phyloP scores from a whole-genome alignment of 2,113 vertebrate genomes.

The Petroica traversi region DNA sequence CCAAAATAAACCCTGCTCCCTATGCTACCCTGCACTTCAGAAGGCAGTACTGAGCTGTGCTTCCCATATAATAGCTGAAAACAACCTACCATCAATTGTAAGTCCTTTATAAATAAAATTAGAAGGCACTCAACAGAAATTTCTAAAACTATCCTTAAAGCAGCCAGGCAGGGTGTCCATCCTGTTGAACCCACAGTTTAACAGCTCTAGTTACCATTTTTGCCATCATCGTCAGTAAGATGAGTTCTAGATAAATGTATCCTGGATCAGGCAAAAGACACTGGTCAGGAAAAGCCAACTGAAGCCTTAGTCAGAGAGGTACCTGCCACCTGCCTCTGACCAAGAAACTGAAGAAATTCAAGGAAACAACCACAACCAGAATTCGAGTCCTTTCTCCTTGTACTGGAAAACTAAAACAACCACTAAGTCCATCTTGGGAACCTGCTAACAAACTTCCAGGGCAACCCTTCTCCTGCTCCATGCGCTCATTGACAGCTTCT shows the following conservation, averaged over 20 bases:
- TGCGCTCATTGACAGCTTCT: not conserved
- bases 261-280: not conserved
- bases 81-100: not conserved
- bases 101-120: not conserved
- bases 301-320: not conserved
- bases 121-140: not conserved
- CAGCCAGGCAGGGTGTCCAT: not conserved
- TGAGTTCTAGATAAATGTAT: not conserved
- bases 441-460: not conserved
- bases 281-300: accelerated
- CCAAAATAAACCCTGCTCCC: not conserved
- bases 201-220: not conserved
- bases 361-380: not conserved
- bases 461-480: not conserved
- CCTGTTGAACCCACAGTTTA: not conserved
- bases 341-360: not conserved
- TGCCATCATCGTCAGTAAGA: not conserved
- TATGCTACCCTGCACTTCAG: accelerated
- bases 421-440: not conserved
- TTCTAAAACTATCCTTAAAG: not conserved
- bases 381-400: accelerated
- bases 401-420: not conserved
- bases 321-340: too few relatives aligned
- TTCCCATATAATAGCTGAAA: not conserved
- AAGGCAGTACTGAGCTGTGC: not conserved